Conservation (phyloP, 2,888 invertebrate genomes). For the Schrankia costaestrigalis region DNA sequence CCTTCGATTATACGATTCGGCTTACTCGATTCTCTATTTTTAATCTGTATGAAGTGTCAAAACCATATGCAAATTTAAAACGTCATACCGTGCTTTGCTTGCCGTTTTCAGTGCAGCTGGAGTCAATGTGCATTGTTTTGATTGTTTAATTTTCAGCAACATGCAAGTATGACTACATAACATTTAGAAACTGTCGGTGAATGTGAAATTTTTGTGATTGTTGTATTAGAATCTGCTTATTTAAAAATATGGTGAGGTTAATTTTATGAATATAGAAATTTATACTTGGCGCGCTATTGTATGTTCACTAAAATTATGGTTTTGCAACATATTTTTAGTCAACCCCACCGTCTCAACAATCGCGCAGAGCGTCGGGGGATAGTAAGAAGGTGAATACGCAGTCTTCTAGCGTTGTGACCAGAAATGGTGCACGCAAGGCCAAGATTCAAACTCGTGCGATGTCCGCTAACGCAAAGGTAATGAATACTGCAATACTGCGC, state of each 20-base stretch:
- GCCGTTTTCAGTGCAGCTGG: neutral
- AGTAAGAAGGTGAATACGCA: constrained; percentile 57
- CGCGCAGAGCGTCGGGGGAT: constrained; percentile 55
- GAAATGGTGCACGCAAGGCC: constrained; percentile 82
- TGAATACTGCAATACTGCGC: constrained; percentile 9
- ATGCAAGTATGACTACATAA: constrained; percentile 23
- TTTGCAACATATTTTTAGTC: too few species aligned
- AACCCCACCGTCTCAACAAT: constrained; percentile 54
- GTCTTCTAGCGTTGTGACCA: constrained; percentile 75
- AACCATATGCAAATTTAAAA: constrained; percentile 17
- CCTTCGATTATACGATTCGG: too few species aligned
- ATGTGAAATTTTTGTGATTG: constrained; percentile 21
- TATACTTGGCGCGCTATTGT: constrained; percentile 27
- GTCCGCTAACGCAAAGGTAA: constrained; percentile 72
- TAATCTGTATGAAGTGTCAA: constrained; percentile 14
- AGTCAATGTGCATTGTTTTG: constrained; percentile 23
- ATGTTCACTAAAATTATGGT: too few species aligned
- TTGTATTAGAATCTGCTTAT: constrained; percentile 4
- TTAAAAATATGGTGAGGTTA: constrained; percentile 27
- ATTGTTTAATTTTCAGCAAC: constrained; percentile 15
- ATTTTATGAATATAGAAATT: constrained; percentile 11
- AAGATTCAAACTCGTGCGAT: constrained; percentile 84
- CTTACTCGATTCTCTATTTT: too few species aligned
- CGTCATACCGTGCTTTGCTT: too few species aligned
- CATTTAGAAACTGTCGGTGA: constrained; percentile 8